A percentile compares a stretch with the other conserved stretches of the same genome.
phyloP scores from a whole-genome alignment of 2,113 vertebrate genomes.

The Platichthys flesus region DNA sequence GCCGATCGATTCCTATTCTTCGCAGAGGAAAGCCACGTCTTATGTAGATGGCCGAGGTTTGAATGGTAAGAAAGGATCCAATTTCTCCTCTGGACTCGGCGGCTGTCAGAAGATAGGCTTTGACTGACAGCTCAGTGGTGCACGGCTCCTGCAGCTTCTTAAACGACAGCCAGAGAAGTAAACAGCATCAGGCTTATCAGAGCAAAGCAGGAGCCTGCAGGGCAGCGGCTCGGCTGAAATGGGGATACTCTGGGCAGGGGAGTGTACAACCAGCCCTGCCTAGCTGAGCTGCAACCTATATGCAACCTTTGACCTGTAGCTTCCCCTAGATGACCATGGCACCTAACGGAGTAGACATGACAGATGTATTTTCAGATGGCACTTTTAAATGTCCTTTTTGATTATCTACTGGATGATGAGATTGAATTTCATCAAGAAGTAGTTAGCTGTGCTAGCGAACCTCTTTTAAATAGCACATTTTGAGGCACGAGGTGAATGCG shows the following conservation, averaged over 20 bases:
- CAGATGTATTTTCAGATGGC: constrained; percentile 43
- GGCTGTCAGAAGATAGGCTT: constrained; percentile 76
- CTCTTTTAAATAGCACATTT: no score
- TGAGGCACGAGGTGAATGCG: no score
- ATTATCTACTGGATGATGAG: constrained; percentile 22
- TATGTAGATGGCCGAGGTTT: constrained; percentile 70
- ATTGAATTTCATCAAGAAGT: constrained; percentile 15
- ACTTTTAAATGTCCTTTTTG: constrained; percentile 32
- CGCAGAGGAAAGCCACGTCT: constrained; percentile 59
- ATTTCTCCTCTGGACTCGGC: constrained; percentile 73
- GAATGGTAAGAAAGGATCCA: constrained; percentile 76
- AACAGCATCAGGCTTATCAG: constrained; percentile 79
- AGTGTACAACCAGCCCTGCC: constrained; percentile 43
- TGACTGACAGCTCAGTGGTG: constrained; percentile 79
- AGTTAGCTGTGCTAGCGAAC: no score
- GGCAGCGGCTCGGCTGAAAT: constrained; percentile 62
- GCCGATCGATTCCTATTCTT: constrained; percentile 72
- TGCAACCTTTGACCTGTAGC: constrained; percentile 67
- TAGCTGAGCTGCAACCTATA: constrained; percentile 31
- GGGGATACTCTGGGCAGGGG: constrained; percentile 52
- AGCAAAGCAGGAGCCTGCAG: constrained; percentile 72
- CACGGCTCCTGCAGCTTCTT: constrained; percentile 69
- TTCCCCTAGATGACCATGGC: constrained; percentile 34
- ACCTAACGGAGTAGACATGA: constrained; percentile 26
- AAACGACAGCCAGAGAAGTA: constrained; percentile 72